Conservation (phyloP, 2,113 vertebrate genomes). For the Strigops habroptila region DNA sequence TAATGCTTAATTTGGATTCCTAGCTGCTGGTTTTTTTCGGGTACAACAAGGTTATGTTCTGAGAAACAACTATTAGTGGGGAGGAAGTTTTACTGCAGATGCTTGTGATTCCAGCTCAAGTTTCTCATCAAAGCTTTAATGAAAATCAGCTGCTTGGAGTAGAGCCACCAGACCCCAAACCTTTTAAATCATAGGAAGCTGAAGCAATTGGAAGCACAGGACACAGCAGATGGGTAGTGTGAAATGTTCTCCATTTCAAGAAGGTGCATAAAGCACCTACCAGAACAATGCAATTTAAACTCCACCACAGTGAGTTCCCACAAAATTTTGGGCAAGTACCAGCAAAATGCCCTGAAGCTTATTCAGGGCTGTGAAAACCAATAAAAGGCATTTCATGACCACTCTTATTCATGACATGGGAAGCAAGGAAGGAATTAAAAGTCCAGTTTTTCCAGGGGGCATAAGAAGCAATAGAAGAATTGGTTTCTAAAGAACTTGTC, state of each 20-base stretch:
- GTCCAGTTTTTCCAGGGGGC: not conserved
- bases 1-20: constrained; percentile 26
- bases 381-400: not conserved
- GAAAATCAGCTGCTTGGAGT: constrained; percentile 76
- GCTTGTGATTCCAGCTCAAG: constrained; percentile 77
- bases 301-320: not conserved
- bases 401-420: not conserved
- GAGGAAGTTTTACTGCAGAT: constrained; percentile 77
- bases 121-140: constrained; percentile 80
- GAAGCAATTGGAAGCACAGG: constrained; percentile 25
- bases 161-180: constrained; percentile 13
- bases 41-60: constrained; percentile 69
- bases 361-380: not conserved
- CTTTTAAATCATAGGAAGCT: constrained; percentile 64
- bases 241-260: constrained; percentile 35
- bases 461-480: not conserved
- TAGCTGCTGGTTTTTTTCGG: constrained; percentile 52
- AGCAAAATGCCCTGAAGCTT: not conserved
- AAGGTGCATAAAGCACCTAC: not conserved
- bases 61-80: constrained; percentile 67
- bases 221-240: constrained; percentile 11
- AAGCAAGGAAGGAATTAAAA: constrained; percentile 22
- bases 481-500: not conserved
- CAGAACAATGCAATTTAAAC: not conserved
- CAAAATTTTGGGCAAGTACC: not conserved